phyloP scores from a whole-genome alignment of 37 sponge, comb jelly and placozoan species.

The Mnemiopsis leidyi region DNA sequence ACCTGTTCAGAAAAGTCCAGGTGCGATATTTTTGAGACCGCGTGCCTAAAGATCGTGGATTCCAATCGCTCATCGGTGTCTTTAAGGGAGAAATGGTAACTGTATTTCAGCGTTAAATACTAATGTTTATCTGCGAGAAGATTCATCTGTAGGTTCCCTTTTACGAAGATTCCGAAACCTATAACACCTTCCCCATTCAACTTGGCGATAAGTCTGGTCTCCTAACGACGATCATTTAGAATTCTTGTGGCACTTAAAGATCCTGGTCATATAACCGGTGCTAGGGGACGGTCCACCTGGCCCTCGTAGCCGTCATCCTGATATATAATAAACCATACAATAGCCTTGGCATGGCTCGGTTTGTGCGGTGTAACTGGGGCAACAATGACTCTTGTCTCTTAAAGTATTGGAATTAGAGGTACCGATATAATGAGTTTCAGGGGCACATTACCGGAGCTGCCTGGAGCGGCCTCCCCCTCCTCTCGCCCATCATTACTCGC shows the following conservation, averaged over 20 bases:
- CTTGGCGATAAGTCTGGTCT: neutral
- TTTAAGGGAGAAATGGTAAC: neutral
- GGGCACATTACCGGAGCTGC: neutral
- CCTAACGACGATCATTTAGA: neutral
- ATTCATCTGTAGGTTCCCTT: too few relatives aligned
- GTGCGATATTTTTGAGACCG: too few relatives aligned
- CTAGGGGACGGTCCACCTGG: neutral
- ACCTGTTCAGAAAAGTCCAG: too few relatives aligned
- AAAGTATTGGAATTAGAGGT: neutral
- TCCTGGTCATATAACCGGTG: neutral
- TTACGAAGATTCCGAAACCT: too few relatives aligned
- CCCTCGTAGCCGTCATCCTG: neutral
- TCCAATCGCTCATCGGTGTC: neutral
- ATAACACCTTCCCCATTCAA: neutral
- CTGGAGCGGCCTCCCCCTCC: too few relatives aligned
- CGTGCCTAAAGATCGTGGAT: too few relatives aligned
- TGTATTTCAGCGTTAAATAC: neutral
- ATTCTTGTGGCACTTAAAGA: neutral
- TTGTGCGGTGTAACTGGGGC: neutral
- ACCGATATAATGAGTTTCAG: neutral
- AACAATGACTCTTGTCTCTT: neutral
- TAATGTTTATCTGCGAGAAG: too few relatives aligned
- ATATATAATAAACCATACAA: neutral
- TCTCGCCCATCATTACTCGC: too few relatives aligned
- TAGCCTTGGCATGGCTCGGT: neutral